phyloP scores from a whole-genome alignment of 2,888 invertebrate species.

The Furcula furcula region DNA sequence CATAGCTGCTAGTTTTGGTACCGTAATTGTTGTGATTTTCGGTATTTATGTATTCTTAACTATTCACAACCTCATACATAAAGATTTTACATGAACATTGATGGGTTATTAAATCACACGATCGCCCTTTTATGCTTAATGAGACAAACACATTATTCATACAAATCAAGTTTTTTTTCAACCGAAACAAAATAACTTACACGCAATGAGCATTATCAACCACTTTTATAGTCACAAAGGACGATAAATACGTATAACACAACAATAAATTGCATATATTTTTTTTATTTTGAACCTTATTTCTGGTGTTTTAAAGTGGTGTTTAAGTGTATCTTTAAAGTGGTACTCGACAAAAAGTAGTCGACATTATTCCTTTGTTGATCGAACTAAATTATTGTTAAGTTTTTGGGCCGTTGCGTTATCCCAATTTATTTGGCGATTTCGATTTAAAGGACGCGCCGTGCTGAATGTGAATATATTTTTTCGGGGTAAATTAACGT shows the following conservation, averaged over 20 bases:
- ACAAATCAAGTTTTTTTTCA: slow-evolving; percentile 51
- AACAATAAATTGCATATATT: slow-evolving; percentile 13
- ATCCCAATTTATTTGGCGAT: slow-evolving; percentile 43
- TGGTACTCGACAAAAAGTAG: slow-evolving; percentile 33
- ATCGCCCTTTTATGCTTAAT: slow-evolving; percentile 67
- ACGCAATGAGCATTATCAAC: slow-evolving; percentile 64
- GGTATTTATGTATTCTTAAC: too few species aligned
- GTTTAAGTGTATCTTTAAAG: neutral
- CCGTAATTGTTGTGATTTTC: too few species aligned
- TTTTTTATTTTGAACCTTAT: slow-evolving; percentile 4
- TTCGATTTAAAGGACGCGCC: slow-evolving; percentile 36
- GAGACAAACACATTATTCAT: slow-evolving; percentile 72
- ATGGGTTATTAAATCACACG: slow-evolving; percentile 56
- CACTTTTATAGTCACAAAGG: slow-evolving; percentile 64
- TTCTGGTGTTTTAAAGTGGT: neutral
- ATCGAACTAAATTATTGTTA: slow-evolving; percentile 41
- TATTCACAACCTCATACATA: too few species aligned
- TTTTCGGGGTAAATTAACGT: slow-evolving; percentile 4
- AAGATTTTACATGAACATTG: slow-evolving; percentile 5
- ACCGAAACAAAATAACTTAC: slow-evolving; percentile 65
- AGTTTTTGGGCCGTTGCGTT: slow-evolving; percentile 39
- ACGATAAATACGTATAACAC: slow-evolving; percentile 66
- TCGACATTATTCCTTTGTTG: slow-evolving; percentile 43
- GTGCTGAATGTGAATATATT: slow-evolving; percentile 18
- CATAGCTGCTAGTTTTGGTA: too few species aligned